Percentiles rank a stretch among this genome's conserved stretches.
Conservation (phyloP, 2,888 invertebrate species). For the Tiliacea aurago region DNA sequence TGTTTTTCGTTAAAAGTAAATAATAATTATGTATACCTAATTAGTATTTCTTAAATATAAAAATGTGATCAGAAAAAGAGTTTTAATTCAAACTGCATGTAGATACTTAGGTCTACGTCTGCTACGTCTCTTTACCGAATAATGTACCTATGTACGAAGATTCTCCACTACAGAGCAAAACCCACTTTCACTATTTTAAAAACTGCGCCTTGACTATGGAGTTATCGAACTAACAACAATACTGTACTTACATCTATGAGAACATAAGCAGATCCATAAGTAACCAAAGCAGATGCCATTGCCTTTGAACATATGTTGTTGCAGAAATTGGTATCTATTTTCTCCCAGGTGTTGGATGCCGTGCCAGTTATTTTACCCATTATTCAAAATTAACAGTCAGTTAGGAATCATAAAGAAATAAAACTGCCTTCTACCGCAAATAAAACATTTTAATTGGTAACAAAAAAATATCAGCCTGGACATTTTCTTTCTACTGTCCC, state of each 20-base stretch:
- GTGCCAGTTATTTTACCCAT: background rate
- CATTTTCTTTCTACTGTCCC: constrained; percentile 10
- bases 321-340: background rate
- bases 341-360: background rate
- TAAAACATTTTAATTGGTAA: constrained; percentile 56
- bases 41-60: background rate
- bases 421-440: constrained; percentile 24
- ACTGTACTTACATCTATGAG: background rate
- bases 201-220: background rate
- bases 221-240: constrained; percentile 10
- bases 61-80: background rate
- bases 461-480: constrained; percentile 19
- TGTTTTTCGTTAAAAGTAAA: too few relatives aligned
- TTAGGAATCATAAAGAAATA: constrained; percentile 24
- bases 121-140: background rate
- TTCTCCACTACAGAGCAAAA: background rate
- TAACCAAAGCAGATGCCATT: background rate
- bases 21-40: too few relatives aligned
- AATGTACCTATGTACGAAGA: background rate
- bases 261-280: background rate
- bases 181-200: constrained; percentile 14
- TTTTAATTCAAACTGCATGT: background rate
- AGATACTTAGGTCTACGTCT: background rate
- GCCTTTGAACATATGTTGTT: background rate
- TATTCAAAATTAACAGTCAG: background rate